Percentiles rank a stretch among this genome's conserved stretches.
Conservation (phyloP, 1,140 invertebrate genomes). For the Hycleus cichorii region DNA sequence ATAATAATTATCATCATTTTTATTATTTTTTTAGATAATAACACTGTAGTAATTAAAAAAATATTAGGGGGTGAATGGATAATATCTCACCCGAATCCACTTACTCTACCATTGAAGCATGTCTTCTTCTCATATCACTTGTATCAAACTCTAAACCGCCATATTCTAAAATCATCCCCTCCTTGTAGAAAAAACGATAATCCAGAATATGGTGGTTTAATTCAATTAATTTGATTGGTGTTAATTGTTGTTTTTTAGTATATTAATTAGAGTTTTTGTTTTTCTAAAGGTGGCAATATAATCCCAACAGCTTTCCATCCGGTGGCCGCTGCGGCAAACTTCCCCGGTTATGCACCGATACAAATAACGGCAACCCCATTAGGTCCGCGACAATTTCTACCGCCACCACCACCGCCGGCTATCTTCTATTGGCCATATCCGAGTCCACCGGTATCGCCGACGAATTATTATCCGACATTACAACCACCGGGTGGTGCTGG, state of each 20-base stretch:
- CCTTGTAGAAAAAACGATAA: too few relatives aligned
- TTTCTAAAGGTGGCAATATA: slow-evolving; percentile 48
- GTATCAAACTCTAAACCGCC: too few relatives aligned
- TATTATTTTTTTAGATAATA: background rate
- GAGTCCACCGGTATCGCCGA: slow-evolving; percentile 84
- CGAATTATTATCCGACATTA: slow-evolving; percentile 65
- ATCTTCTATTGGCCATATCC: slow-evolving; percentile 87
- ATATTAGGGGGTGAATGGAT: too few relatives aligned
- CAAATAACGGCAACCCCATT: slow-evolving; percentile 41
- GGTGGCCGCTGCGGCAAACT: slow-evolving; percentile 37
- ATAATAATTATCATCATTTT: too few relatives aligned
- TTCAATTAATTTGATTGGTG: too few relatives aligned
- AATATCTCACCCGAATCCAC: too few relatives aligned
- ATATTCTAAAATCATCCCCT: too few relatives aligned
- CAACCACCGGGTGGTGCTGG: slow-evolving; percentile 38
- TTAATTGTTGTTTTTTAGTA: too few relatives aligned
- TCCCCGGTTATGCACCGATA: slow-evolving; percentile 40
- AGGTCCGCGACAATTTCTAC: slow-evolving; percentile 43
- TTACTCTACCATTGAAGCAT: too few relatives aligned
- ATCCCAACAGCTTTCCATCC: slow-evolving; percentile 45
- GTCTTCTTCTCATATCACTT: too few relatives aligned
- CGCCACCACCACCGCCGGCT: slow-evolving; percentile 46
- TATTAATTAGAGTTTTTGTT: background rate
- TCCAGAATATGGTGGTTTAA: too few relatives aligned
- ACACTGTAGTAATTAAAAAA: background rate